A percentile compares a stretch with the other conserved stretches of the same genome.
Conservation (phyloP, 1,140 invertebrate genomes). For the Oedothorax gibbosus region DNA sequence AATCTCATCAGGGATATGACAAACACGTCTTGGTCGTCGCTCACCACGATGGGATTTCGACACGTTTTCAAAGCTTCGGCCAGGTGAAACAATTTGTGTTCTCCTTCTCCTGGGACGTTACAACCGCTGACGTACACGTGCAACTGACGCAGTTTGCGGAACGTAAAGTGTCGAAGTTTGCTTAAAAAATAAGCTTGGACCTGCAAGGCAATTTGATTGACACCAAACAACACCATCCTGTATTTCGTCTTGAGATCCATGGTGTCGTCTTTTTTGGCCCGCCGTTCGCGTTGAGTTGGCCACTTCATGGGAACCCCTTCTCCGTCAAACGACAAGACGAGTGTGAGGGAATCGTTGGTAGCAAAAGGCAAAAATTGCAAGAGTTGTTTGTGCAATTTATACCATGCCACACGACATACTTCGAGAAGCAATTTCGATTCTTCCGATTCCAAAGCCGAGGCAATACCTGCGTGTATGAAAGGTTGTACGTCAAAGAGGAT, state of each 20-base stretch:
- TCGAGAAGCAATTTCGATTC: background rate
- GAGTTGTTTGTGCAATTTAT: background rate
- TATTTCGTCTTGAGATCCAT: background rate
- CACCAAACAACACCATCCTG: background rate
- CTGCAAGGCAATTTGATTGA: constrained; percentile 4
- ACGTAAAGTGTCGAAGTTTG: background rate
- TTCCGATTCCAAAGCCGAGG: background rate
- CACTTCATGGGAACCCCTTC: constrained; percentile 5
- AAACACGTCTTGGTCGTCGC: constrained; percentile 27
- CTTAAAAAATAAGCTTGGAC: background rate
- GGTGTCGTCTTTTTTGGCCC: background rate
- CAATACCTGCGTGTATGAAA: background rate
- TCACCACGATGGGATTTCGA: background rate
- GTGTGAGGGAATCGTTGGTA: background rate
- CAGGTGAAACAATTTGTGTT: constrained; percentile 21
- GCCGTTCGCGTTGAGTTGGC: constrained; percentile 22
- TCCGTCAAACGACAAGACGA: constrained; percentile 21
- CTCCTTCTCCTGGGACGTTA: constrained; percentile 15
- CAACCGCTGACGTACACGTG: background rate
- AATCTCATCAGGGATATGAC: background rate
- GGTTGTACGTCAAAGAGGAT: constrained; percentile 13
- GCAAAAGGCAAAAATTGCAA: background rate
- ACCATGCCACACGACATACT: background rate
- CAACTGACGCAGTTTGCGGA: background rate
- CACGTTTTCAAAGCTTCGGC: background rate